Evolutionary conservation across 2,797 vertebrate species (phyloP), one percentile per base, ranked within the genome.

Genomic region (Phoxinus dragarum): DNA sequence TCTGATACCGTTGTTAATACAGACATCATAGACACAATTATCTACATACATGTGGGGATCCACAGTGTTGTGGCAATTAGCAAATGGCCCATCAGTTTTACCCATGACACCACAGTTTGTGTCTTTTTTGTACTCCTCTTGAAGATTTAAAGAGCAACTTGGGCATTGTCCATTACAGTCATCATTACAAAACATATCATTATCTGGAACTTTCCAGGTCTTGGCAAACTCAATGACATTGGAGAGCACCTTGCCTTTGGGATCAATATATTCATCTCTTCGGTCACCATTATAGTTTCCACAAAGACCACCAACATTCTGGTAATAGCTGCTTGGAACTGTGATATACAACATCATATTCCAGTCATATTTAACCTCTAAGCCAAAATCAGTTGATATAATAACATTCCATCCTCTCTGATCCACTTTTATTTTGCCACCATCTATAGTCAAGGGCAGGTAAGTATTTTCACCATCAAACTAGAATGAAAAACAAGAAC

Each of bases 361-460:
- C 96, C 96, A 96, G 88, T 97, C 85, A 0, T 96, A 97, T 66
- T 90, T 90, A 34, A 97, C 90, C 23, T 86, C 88, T 84, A 97
- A 90, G 1, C 88, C 89, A n/a, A 97, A 95, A 86, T 92, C 77
- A 0, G 93, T 92, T 44, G 92, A 90, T 11, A 96, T 85, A 5
- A 93, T 0, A 0, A 89, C 56, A 1, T 23, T 90, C 0, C 5
- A 69, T 4, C 95, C 94, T 0, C 92, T 94, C 77, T 95, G 94
- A 16, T 81, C 90, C 23, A 96, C 86, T 0, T 0, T 84, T 73
- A 96, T 82, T 17, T 92, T 91, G 0, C 95, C 94, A 0, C 79
- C 10, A 0, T 84, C 88, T 1, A 96, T 80, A 40, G 82, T 90
- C 38, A 91, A 64, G 0, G 95, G 96, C 56, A 97, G 91, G 10